Conservation (phyloP, 92 coral and sea anemone species). For the Porites cylindrica region DNA sequence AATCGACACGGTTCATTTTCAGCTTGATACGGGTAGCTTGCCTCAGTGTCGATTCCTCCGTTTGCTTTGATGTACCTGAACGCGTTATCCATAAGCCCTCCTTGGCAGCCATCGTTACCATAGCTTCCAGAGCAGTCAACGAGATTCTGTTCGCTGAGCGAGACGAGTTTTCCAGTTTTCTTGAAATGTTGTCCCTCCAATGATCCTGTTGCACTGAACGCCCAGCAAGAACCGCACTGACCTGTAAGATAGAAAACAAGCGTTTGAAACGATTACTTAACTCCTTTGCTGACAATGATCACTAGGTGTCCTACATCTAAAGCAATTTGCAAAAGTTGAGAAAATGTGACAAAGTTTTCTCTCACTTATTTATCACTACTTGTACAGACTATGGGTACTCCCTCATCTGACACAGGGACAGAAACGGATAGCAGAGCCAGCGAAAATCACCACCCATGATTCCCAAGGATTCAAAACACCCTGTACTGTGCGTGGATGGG, state of each 20-base stretch:
- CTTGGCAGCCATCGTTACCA: slow-evolving; percentile 94
- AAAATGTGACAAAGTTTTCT: too few species aligned
- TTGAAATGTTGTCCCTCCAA: slow-evolving; percentile 97
- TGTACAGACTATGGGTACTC: too few species aligned
- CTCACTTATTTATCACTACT: too few species aligned
- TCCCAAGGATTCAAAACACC: too few species aligned
- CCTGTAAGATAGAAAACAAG: slow-evolving; percentile 24
- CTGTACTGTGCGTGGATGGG: too few species aligned
- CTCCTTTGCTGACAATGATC: neutral
- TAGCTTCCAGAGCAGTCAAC: slow-evolving; percentile 86
- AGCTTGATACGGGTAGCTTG: slow-evolving; percentile 78
- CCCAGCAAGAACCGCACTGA: slow-evolving; percentile 99
- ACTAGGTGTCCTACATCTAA: neutral
- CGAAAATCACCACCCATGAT: too few species aligned
- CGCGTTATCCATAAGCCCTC: slow-evolving; percentile 95
- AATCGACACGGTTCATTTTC: slow-evolving; percentile 60
- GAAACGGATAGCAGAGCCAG: too few species aligned
- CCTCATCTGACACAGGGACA: too few species aligned
- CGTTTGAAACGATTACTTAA: neutral
- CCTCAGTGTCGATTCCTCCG: slow-evolving; percentile 89
- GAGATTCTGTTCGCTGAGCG: slow-evolving; percentile 97
- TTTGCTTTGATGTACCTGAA: slow-evolving; percentile 83
- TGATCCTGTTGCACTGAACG: slow-evolving; percentile 95
- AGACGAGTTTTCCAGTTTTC: slow-evolving; percentile 92
- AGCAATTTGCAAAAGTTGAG: too few species aligned